These are phyloP conservation scores for Labia minor DNA, from an alignment of 2,888 invertebrate species.

Conservation along the genomic window DNA sequence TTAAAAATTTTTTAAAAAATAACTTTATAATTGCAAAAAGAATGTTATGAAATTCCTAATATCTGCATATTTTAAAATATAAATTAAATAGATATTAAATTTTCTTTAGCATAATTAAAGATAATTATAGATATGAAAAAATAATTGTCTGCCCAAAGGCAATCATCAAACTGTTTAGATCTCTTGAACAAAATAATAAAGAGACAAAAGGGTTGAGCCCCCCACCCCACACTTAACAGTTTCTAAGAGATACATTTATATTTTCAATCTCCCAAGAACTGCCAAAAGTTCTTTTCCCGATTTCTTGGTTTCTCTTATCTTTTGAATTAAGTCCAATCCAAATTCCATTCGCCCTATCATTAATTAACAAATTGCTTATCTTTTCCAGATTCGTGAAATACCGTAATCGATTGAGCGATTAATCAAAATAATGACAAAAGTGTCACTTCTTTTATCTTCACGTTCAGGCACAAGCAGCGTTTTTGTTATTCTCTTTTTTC, in stretches of 20 bases:
- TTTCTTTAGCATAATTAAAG: too few species aligned
- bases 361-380: slow-evolving; percentile 8
- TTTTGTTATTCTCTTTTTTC: too few species aligned
- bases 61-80: too few species aligned
- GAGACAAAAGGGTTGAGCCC: neutral
- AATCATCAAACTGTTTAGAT: neutral
- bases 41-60: too few species aligned
- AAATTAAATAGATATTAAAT: too few species aligned
- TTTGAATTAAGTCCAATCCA: neutral
- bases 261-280: neutral
- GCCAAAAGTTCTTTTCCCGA: neutral
- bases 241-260: neutral
- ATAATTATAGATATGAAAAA: too few species aligned
- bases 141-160: neutral
- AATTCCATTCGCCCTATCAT: neutral
- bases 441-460: neutral
- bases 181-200: too few species aligned
- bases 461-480: too few species aligned
- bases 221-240: neutral
- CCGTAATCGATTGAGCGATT: neutral
- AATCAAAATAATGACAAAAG: neutral
- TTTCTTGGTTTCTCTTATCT: neutral
- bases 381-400: neutral
- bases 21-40: too few species aligned
- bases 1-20: too few species aligned